Percentiles rank a stretch among this genome's conserved stretches.
These are phyloP conservation scores for Cryptops parisi DNA, from an alignment of 2,888 invertebrate genomes.

Conservation along the genomic window DNA sequence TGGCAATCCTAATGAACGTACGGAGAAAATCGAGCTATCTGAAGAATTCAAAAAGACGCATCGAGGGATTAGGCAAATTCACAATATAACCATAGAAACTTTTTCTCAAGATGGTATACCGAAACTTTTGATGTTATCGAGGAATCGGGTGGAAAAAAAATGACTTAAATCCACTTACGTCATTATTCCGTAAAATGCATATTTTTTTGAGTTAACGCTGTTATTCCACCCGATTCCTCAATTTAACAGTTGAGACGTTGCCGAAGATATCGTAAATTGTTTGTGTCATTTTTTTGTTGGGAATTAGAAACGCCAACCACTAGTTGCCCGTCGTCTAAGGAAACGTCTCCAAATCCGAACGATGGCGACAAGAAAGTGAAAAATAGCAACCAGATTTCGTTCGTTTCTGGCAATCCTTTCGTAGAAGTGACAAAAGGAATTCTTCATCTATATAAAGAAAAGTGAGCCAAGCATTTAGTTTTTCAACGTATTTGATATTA, in stretches of 20 bases:
- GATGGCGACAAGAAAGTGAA: not conserved
- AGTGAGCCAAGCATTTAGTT: constrained; percentile 43
- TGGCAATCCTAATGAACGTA: constrained; percentile 3
- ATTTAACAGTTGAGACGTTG: too few relatives aligned
- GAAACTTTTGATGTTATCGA: not conserved
- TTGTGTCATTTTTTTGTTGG: too few relatives aligned
- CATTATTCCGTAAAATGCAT: too few relatives aligned
- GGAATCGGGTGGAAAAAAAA: not conserved
- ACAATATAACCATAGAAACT: constrained; percentile 63
- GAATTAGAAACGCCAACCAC: constrained; percentile 21
- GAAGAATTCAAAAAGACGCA: constrained; percentile 12
- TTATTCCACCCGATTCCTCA: too few relatives aligned
- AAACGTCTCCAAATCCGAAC: not conserved
- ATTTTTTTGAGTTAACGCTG: too few relatives aligned
- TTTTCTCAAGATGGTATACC: constrained; percentile 32
- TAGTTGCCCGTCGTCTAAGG: constrained; percentile 21
- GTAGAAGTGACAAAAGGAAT: constrained; percentile 95
- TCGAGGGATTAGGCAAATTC: constrained; percentile 32
- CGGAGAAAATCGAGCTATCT: not conserved
- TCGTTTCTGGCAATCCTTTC: constrained; percentile 91
- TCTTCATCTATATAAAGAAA: constrained; percentile 91
- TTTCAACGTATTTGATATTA: constrained; percentile 12
- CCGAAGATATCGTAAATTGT: too few relatives aligned
- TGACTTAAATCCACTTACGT: constrained; percentile 8
- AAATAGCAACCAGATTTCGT: constrained; percentile 36